Conservation (phyloP, 2,113 vertebrate species). For the Varanus komodoensis region DNA sequence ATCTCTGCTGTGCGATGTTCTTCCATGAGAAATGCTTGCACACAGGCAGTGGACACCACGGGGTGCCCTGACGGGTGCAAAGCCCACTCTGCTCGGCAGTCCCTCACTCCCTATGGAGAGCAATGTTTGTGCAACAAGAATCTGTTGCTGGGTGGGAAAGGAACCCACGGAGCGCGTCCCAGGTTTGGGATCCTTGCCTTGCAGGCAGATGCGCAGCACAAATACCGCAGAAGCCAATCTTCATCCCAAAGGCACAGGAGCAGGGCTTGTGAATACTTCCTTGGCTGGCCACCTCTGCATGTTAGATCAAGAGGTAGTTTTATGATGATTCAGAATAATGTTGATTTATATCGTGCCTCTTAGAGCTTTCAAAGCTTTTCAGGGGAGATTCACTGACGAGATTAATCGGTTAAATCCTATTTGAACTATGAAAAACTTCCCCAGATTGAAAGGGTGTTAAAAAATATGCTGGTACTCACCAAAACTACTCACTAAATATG, state of each 20-base stretch:
- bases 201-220: neutral
- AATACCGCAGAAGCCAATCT: neutral
- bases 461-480: neutral
- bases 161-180: slow-evolving; percentile 10
- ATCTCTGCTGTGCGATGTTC: neutral
- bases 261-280: neutral
- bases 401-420: neutral
- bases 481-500: neutral
- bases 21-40: neutral
- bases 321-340: neutral
- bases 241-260: slow-evolving; percentile 12
- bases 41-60: neutral
- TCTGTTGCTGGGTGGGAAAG: slow-evolving; percentile 22
- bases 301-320: neutral
- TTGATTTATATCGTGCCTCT: neutral
- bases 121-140: neutral
- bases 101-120: slow-evolving; percentile 16
- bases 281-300: neutral
- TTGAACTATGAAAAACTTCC: neutral
- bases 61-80: neutral
- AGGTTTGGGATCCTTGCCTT: slow-evolving; percentile 14
- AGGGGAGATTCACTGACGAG: neutral
- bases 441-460: neutral
- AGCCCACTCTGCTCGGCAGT: slow-evolving; percentile 1
- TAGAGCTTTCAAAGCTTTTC: neutral